These are phyloP conservation scores for Indicator maculatus DNA, from an alignment of 2,113 vertebrate species.

Conservation along the genomic window DNA sequence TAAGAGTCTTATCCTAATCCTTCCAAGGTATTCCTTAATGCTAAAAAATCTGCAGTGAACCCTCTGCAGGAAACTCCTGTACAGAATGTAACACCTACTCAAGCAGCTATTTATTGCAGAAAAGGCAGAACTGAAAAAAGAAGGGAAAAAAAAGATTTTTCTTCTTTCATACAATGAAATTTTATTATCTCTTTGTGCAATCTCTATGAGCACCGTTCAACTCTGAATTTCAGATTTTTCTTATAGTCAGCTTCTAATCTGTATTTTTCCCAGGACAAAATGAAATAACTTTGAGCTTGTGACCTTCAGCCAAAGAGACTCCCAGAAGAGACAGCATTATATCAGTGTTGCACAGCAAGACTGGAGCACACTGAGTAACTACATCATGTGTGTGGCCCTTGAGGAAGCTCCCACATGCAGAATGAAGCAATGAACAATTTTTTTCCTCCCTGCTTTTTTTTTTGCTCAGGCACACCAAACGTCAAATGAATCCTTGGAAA, in stretches of 20 bases:
- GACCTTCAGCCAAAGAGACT: background rate
- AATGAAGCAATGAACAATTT: background rate
- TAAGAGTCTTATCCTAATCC: conserved; percentile 44
- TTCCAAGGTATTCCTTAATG: conserved; percentile 45
- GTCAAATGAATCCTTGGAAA: background rate
- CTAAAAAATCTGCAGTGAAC: background rate
- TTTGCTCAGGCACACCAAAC: background rate
- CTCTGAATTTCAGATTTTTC: background rate
- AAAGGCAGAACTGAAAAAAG: background rate
- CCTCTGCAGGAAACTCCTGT: background rate
- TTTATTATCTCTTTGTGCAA: background rate
- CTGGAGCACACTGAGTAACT: background rate
- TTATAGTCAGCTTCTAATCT: background rate
- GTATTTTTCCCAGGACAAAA: background rate
- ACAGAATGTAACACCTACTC: background rate
- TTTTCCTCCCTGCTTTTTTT: background rate
- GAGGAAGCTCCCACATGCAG: background rate
- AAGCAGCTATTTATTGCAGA: background rate
- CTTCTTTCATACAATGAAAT: background rate
- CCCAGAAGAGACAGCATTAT: background rate
- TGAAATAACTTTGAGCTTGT: background rate
- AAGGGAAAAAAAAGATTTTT: background rate
- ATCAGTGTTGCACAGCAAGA: background rate
- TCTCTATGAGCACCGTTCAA: background rate
- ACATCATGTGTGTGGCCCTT: accelerated